Conservation (phyloP, 2,888 invertebrate species). For the Leucophora obtusa region DNA sequence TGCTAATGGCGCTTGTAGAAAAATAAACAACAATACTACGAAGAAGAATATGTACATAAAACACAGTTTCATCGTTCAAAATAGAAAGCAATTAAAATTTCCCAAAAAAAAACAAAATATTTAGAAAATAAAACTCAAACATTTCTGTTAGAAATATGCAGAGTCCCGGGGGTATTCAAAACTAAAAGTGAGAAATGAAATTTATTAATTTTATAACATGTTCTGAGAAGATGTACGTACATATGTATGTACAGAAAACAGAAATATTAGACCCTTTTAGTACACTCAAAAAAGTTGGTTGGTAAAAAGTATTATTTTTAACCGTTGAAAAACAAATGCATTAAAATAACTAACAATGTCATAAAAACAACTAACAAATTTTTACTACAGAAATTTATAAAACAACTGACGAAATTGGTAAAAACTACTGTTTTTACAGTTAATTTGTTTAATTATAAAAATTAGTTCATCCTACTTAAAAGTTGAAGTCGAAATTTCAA, state of each 20-base stretch:
- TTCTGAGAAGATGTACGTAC: slow-evolving; percentile 14
- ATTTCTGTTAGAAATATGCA: neutral
- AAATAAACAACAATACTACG: slow-evolving; percentile 14
- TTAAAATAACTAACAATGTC: too few species aligned
- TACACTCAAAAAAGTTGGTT: too few species aligned
- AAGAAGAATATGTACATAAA: neutral
- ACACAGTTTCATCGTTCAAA: slow-evolving; percentile 28
- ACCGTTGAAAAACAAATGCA: too few species aligned
- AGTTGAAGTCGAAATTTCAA: too few species aligned
- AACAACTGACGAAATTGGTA: too few species aligned
- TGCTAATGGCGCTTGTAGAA: slow-evolving; percentile 52
- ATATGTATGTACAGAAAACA: neutral
- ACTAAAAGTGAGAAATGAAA: slow-evolving; percentile 52
- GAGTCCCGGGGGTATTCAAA: slow-evolving; percentile 37
- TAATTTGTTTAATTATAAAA: too few species aligned
- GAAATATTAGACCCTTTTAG: neutral
- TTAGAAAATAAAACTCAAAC: slow-evolving; percentile 12
- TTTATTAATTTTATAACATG: slow-evolving; percentile 33
- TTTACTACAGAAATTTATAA: too few species aligned
- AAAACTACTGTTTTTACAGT: too few species aligned
- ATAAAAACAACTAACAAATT: too few species aligned
- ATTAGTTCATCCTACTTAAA: too few species aligned
- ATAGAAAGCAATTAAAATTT: slow-evolving; percentile 52
- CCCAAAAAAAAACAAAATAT: slow-evolving; percentile 32
- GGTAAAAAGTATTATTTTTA: too few species aligned